A percentile compares a stretch with the other conserved stretches of the same genome.
Conservation (phyloP, 2,888 invertebrate genomes). For the Nymphalis polychloros region DNA sequence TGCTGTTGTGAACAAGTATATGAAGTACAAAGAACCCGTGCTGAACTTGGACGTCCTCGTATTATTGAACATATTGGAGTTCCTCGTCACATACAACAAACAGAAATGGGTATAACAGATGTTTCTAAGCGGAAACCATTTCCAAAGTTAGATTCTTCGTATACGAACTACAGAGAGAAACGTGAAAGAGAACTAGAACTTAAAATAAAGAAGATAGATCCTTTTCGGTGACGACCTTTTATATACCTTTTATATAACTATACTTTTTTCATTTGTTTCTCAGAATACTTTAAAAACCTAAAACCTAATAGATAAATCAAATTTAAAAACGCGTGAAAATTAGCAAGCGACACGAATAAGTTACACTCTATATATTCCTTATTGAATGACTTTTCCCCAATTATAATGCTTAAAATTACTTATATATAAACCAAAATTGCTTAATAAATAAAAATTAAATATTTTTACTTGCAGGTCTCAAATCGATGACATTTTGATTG, state of each 20-base stretch:
- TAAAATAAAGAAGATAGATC: slow-evolving; percentile 61
- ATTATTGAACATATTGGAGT: slow-evolving; percentile 65
- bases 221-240: slow-evolving; percentile 53
- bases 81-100: slow-evolving; percentile 57
- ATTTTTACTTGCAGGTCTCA: slow-evolving; percentile 54
- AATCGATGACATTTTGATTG: slow-evolving; percentile 55
- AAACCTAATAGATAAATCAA: too few species aligned
- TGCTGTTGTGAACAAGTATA: slow-evolving; percentile 63
- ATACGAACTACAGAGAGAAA: slow-evolving; percentile 53
- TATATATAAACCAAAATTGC: too few species aligned
- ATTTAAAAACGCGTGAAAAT: too few species aligned
- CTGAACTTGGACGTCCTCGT: slow-evolving; percentile 58
- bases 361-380: too few species aligned
- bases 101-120: slow-evolving; percentile 62
- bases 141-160: slow-evolving; percentile 52
- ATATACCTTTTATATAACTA: too few species aligned
- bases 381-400: too few species aligned
- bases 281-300: too few species aligned
- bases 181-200: slow-evolving; percentile 55
- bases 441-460: too few species aligned
- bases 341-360: too few species aligned
- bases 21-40: slow-evolving; percentile 59
- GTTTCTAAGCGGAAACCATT: slow-evolving; percentile 47
- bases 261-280: too few species aligned
- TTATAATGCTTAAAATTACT: too few species aligned